Percentiles rank a stretch among this genome's conserved stretches.
Conservation (phyloP, 2,797 vertebrate species). For the Syndactyla subalaris region DNA sequence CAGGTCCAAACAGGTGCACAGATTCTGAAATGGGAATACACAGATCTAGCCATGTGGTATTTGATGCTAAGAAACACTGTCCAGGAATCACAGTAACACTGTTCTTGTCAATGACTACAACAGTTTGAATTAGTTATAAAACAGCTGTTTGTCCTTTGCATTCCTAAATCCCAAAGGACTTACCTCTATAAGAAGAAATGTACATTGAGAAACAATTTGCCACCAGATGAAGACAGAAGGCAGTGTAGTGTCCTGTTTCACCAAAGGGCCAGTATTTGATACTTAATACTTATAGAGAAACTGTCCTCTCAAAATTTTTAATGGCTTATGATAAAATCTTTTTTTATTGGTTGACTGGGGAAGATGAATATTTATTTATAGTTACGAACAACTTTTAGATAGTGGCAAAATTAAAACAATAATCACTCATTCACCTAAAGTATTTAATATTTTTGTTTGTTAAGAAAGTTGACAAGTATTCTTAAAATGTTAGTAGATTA, state of each 20-base stretch:
- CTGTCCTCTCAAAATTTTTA: neutral
- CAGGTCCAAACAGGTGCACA: conserved; percentile 71
- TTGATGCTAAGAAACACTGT: neutral
- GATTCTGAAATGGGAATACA: neutral
- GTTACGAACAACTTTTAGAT: neutral
- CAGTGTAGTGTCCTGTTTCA: neutral
- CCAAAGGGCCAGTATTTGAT: neutral
- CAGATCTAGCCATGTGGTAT: neutral
- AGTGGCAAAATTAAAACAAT: neutral
- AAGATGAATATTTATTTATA: neutral
- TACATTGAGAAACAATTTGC: neutral
- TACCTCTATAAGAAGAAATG: neutral
- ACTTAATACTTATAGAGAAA: neutral
- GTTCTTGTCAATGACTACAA: neutral
- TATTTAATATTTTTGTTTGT: neutral
- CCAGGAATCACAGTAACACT: neutral
- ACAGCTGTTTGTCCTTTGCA: neutral
- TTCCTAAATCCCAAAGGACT: neutral
- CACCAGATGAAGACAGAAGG: neutral
- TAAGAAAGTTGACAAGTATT: neutral
- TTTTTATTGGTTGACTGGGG: neutral
- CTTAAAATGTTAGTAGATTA: neutral
- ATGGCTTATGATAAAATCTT: neutral
- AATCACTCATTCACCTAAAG: neutral
- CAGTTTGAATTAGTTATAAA: neutral